These are phyloP conservation scores for Rhinoptilus africanus DNA, from an alignment of 2,113 vertebrate species.

Conservation along the genomic window DNA sequence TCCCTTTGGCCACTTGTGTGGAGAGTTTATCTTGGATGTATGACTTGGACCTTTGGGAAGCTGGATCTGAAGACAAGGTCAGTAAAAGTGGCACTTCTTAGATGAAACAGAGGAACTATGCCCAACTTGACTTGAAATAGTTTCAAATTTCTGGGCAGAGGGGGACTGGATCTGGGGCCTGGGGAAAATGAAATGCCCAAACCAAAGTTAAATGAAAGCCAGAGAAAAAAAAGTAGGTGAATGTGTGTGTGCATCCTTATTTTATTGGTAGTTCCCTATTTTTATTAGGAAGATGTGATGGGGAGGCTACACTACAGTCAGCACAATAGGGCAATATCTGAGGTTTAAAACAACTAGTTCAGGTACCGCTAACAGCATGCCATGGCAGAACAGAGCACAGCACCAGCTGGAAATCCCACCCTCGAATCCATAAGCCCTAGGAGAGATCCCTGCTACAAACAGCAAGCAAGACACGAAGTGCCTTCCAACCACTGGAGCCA, in stretches of 20 bases:
- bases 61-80: constrained; percentile 41
- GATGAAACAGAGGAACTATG: accelerated
- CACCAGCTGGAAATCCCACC: neutral
- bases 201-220: neutral
- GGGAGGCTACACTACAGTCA: neutral
- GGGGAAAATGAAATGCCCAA: neutral
- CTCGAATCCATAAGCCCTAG: neutral
- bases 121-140: neutral
- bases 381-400: neutral
- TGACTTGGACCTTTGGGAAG: constrained; percentile 41
- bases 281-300: neutral
- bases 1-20: constrained; percentile 44
- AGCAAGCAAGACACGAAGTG: neutral
- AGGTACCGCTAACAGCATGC: neutral
- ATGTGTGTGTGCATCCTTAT: neutral
- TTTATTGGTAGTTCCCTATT: neutral
- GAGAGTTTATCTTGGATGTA: constrained; percentile 23
- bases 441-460: neutral
- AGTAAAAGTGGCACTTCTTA: neutral
- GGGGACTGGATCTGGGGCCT: neutral
- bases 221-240: neutral
- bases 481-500: neutral
- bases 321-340: neutral
- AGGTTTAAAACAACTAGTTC: neutral
- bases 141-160: neutral